Base-by-base conservation (phyloP, 2,113 vertebrate species). In the Pristiophorus japonicus region DNA sequence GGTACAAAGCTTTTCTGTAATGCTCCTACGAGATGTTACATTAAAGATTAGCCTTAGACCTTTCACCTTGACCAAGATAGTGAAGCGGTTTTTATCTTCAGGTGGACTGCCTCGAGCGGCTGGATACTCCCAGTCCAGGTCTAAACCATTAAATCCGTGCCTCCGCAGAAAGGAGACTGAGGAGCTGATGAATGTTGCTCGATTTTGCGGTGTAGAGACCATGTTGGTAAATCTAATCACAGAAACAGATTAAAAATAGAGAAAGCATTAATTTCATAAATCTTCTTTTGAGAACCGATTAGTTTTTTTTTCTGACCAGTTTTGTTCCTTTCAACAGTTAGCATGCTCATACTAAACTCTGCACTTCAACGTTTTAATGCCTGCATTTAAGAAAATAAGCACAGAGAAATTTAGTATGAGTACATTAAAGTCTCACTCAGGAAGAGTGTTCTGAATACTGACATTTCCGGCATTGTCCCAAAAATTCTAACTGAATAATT, bases 41-140 rank as follows among this genome's bases (percentile, higher is more conserved):
- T 42, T 42, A 42, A 81, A 16, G 38, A 42, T 18, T 42, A 45
- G 38, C 1, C 18, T 42, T 81, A 73, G 67, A 30, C 63, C 62
- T 97, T 51, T 45, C 62, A 98, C 98, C 97, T 97, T 97, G 96
- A 97, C 97, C 96, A 98, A 97, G 91, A 97, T 91, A 51, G 97
- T 98, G 96, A 98, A 98, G 96, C 95, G 96, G 63, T 97, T 96
- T 95, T 98, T 98, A 96, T 98, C 98, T 95, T 97, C 97, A n/a
- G 98, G 96, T 5, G 97, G 98, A 92, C 98, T 98, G 78, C 97
- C 98, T 96, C 97, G 97, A 38, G 98, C 92, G n/a, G 97, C 98
- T 42, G 98, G 98, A 63, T 98, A 98, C 96, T 98, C 98, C 96
- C 98, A 98, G 95, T 98, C 97, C 96, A 98, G 96, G 96, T 98